Evolutionary conservation across 2,888 invertebrate species (phyloP).

Genomic region (Choreutis nemorana): DNA sequence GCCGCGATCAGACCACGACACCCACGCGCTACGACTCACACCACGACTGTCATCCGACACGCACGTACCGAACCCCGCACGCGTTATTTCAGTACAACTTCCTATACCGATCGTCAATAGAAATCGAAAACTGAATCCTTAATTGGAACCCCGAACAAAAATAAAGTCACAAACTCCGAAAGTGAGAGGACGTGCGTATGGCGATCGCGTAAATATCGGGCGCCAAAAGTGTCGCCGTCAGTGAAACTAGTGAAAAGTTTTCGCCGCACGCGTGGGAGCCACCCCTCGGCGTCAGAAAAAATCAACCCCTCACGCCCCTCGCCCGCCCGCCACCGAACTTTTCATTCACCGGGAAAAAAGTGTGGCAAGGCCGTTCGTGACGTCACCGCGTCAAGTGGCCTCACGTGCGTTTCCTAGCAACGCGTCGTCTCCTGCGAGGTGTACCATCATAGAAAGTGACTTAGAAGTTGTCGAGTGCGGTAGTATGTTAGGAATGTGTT

Average conservation of each 20-base stretch:
- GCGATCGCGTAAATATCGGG: conserved; percentile 10
- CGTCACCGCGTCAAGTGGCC: conserved; percentile 62
- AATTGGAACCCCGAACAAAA: conserved; percentile 16
- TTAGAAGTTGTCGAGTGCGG: conserved; percentile 12
- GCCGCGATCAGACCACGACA: conserved; percentile 54
- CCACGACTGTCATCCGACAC: conserved; percentile 27
- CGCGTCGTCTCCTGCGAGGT: conserved; percentile 36
- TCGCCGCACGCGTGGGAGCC: conserved; percentile 53
- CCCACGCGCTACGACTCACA: conserved; percentile 30
- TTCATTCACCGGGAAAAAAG: conserved; percentile 70
- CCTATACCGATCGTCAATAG: too few relatives aligned
- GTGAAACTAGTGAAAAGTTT: conserved; percentile 66
- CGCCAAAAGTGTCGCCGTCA: conserved; percentile 58
- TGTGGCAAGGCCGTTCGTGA: conserved; percentile 66
- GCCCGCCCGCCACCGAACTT: conserved; percentile 64
- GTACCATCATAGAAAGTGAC: conserved; percentile 14
- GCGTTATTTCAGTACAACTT: conserved; percentile 22
- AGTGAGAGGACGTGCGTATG: conserved; percentile 46
- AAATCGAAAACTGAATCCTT: conserved; percentile 8
- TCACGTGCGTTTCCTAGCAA: conserved; percentile 62
- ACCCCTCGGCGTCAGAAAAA: conserved; percentile 58
- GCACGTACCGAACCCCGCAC: conserved; percentile 41
- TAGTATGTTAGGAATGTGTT: conserved; percentile 25
- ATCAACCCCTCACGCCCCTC: conserved; percentile 55
- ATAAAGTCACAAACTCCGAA: conserved; percentile 23